Percentiles rank a stretch among this genome's conserved stretches.
Evolutionary conservation across 2,888 invertebrate species (phyloP).

Genomic region (Rhogogaster chlorosoma): DNA sequence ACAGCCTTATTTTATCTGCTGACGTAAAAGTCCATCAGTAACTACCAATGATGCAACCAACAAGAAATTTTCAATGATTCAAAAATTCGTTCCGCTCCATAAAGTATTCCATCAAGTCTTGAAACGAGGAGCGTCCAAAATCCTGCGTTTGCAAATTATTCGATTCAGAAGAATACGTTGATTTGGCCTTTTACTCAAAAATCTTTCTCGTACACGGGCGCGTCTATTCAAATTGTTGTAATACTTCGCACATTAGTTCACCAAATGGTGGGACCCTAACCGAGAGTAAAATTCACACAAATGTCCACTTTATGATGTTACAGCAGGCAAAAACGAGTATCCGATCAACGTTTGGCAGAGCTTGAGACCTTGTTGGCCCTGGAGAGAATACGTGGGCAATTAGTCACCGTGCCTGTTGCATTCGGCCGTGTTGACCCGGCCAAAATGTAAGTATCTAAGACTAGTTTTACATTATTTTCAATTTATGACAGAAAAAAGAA

Average conservation of each 20-base stretch:
- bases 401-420: conserved; percentile 79
- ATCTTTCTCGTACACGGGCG: not conserved
- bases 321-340: conserved; percentile 80
- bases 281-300: not conserved
- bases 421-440: conserved; percentile 80
- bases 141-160: not conserved
- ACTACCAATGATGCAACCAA: conserved; percentile 21
- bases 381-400: conserved; percentile 78
- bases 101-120: not conserved
- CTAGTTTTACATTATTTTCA: not conserved
- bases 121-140: not conserved
- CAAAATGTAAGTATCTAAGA: conserved; percentile 78
- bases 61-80: conserved; percentile 1
- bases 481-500: not conserved
- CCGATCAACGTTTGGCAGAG: conserved; percentile 82
- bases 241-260: not conserved
- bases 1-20: conserved; percentile 23
- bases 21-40: conserved; percentile 39
- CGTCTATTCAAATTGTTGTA: not conserved
- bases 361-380: conserved; percentile 80
- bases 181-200: not conserved
- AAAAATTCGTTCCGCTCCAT: not conserved
- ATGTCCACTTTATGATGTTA: conserved; percentile 60
- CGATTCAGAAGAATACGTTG: not conserved
- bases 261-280: not conserved